Evolutionary conservation across 2,888 invertebrate genomes (phyloP).

Genomic region (Caenorhabditis virilis): DNA sequence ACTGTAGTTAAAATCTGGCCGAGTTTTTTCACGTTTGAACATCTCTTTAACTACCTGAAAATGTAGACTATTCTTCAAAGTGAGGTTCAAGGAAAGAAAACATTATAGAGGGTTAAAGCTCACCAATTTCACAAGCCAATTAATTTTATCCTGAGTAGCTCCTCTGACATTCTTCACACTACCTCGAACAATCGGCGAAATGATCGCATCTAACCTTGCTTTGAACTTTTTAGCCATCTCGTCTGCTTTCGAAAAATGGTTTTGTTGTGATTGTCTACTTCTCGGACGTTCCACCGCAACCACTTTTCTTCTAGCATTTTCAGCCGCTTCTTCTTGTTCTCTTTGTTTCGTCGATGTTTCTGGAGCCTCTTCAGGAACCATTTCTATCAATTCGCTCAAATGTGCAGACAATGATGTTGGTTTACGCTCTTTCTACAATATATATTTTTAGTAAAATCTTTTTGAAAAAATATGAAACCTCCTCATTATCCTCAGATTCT

Average conservation of each 20-base stretch:
- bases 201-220: slow-evolving; percentile 10
- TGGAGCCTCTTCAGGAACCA: background rate
- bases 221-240: slow-evolving; percentile 19
- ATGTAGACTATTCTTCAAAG: background rate
- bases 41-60: slow-evolving; percentile 20
- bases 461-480: background rate
- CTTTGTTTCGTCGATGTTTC: too few species aligned
- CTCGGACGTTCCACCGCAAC: slow-evolving; percentile 1
- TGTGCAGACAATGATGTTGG: slow-evolving; percentile 2
- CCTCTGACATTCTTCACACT: background rate
- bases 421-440: slow-evolving; percentile 1
- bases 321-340: slow-evolving; percentile 6
- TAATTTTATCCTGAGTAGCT: slow-evolving; percentile 15
- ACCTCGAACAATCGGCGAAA: slow-evolving; percentile 11
- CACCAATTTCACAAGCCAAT: slow-evolving; percentile 29
- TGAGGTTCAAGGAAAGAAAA: background rate
- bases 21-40: slow-evolving; percentile 26
- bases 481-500: background rate
- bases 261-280: background rate
- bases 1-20: slow-evolving; percentile 10
- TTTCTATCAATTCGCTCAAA: background rate
- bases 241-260: background rate
- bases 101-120: background rate
- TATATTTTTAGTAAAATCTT: background rate
- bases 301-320: background rate